Evolutionary conservation across 2,113 vertebrate genomes (phyloP).

Genomic region (Diphyllodes magnificus): DNA sequence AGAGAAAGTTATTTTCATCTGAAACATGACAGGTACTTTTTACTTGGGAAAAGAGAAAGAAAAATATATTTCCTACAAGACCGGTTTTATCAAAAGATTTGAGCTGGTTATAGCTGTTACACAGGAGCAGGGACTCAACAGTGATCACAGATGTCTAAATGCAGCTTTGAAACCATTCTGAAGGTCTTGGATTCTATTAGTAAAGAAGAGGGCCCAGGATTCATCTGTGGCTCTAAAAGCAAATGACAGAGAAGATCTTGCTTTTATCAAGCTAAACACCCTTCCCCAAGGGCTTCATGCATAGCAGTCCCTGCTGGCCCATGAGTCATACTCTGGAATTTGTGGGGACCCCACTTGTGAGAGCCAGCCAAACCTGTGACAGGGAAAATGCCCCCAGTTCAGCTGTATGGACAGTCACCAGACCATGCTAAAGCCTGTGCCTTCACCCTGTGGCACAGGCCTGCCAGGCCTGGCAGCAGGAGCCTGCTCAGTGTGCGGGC

Average conservation of each 20-base stretch:
- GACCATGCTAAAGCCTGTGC: neutral
- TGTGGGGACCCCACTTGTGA: fast-evolving
- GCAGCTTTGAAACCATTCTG: neutral
- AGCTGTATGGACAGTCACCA: neutral
- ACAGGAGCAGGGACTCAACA: neutral
- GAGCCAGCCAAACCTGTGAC: neutral
- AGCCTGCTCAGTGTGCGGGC: neutral
- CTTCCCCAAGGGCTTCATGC: neutral
- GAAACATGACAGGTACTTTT: neutral
- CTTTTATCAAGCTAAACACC: neutral
- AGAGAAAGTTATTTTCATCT: neutral
- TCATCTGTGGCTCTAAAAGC: neutral
- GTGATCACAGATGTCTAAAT: neutral
- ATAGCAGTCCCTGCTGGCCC: neutral
- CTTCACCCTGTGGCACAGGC: neutral
- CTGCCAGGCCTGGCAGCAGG: neutral
- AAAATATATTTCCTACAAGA: neutral
- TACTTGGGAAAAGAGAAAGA: neutral
- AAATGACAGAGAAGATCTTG: neutral
- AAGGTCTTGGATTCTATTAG: neutral
- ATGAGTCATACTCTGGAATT: neutral
- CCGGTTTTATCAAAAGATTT: neutral
- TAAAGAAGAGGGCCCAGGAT: neutral
- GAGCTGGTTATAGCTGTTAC: neutral
- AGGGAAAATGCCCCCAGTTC: neutral